These are phyloP conservation scores for Pherbina coryleti DNA, from an alignment of 2,888 invertebrate genomes.

Conservation along the genomic window DNA sequence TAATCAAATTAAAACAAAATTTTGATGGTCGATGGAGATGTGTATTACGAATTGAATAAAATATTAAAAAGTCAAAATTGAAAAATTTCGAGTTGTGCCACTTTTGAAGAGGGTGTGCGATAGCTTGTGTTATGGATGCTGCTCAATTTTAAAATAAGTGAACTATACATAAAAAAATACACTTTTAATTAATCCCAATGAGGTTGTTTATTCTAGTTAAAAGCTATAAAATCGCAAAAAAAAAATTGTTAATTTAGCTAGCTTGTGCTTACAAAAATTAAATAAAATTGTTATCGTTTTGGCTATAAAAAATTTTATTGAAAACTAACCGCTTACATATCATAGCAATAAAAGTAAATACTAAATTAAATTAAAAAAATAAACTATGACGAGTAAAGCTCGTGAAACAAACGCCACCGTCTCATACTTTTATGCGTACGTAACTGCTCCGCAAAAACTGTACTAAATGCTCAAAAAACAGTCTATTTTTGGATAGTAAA, in stretches of 20 bases:
- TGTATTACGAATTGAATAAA: too few relatives aligned
- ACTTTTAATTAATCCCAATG: neutral
- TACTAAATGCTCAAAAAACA: constrained; percentile 10
- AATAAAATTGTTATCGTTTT: neutral
- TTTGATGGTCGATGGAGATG: too few relatives aligned
- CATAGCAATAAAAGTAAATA: neutral
- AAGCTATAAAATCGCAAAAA: neutral
- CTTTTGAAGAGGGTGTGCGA: too few relatives aligned
- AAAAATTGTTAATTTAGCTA: constrained; percentile 15
- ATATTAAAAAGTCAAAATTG: too few relatives aligned
- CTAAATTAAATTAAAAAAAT: neutral
- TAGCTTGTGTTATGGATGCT: neutral
- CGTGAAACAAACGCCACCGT: constrained; percentile 11
- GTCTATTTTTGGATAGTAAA: neutral
- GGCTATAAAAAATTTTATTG: neutral
- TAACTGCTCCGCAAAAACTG: neutral
- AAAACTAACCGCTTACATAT: neutral
- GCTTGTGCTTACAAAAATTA: neutral
- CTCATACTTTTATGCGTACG: neutral
- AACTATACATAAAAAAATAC: neutral
- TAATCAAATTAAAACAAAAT: too few relatives aligned
- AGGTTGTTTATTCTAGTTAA: neutral
- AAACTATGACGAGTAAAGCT: neutral
- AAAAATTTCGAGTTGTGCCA: too few relatives aligned
- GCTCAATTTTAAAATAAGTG: neutral